Percentiles rank a stretch among this genome's conserved stretches.
Evolutionary conservation across 2,888 invertebrate species (phyloP).

Genomic region (Pollenia amentaria): DNA sequence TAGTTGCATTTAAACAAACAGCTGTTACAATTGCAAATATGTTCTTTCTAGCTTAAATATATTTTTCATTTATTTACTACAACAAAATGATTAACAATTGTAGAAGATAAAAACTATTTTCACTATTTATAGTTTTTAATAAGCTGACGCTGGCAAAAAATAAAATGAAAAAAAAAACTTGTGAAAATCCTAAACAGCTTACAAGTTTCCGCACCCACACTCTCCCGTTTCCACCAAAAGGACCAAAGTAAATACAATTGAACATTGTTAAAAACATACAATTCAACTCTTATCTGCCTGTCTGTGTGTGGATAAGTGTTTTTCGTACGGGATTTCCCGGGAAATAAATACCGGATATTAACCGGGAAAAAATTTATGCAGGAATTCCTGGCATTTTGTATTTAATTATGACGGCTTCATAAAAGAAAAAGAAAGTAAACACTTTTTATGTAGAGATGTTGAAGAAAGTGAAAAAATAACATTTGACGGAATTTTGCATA

Average conservation of each 20-base stretch:
- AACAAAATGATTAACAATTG: background rate
- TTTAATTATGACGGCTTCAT: no score
- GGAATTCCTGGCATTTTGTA: no score
- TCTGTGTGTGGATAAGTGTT: no score
- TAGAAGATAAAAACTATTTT: background rate
- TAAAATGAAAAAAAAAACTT: background rate
- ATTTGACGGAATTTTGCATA: no score
- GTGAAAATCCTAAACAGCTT: background rate
- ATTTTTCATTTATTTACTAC: background rate
- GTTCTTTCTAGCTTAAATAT: background rate
- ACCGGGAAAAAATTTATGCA: no score
- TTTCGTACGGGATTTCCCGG: no score
- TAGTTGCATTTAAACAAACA: background rate
- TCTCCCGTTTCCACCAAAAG: background rate
- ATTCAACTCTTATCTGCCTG: no score
- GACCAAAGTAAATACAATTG: background rate
- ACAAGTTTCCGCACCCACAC: background rate
- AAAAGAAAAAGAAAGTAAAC: no score
- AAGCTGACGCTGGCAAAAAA: conserved; percentile 19
- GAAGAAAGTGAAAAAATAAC: no score
- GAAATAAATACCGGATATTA: no score
- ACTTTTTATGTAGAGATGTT: no score
- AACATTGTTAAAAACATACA: background rate
- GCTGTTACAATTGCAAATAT: background rate
- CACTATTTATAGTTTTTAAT: background rate